Evolutionary conservation across 2,113 vertebrate species (phyloP), one percentile per base, ranked within the genome.

Genomic region (Tachuris rubrigastra): DNA sequence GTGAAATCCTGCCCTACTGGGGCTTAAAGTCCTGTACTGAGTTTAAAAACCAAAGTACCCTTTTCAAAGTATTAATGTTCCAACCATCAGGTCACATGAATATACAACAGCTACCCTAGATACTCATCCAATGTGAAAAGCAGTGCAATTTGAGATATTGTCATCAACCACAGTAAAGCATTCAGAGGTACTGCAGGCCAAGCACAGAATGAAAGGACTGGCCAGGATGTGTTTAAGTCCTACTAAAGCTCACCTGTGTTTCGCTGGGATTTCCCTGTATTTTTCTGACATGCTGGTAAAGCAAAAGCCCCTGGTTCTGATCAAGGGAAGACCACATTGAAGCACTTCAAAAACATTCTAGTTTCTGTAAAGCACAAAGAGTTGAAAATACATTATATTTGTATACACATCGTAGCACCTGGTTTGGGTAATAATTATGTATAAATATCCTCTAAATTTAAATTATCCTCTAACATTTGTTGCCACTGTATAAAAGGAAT

Each of bases 211-310:
- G 2, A 60, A 53, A 4, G 0, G 24, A 22, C 75, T 33, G 25
- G 11, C 39, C 50, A 33, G 50, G 33, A 30, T 5, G 0, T 2
- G 4, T 0, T 1, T 0, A 27, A 33, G 25, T 24, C 58, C 50
- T 5, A 0, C 25, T 12, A 18, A 30, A 89, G 52, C 25, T 28
- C 93, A 16, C 37, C 25, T 20, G 4, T 5, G 1, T 6, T 62
- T 19, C 20, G 1, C 37, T 69, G 52, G 12, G 31, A 14, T 22
- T 62, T 16, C 35, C 42, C 53, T 30, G 12, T 1, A 1, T 14
- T 44, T 30, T 67, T 18, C 74, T 35, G 16, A 37, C 63, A 30
- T 0, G 1, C n/a, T 9, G 5, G 21, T 52, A 79, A 83, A 63
- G 62, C n/a, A 46, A 3, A 7, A 85, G 20, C 60, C 87, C 85